These are phyloP conservation scores for Cephonodes hylas DNA, from an alignment of 2,888 invertebrate species.

Conservation along the genomic window DNA sequence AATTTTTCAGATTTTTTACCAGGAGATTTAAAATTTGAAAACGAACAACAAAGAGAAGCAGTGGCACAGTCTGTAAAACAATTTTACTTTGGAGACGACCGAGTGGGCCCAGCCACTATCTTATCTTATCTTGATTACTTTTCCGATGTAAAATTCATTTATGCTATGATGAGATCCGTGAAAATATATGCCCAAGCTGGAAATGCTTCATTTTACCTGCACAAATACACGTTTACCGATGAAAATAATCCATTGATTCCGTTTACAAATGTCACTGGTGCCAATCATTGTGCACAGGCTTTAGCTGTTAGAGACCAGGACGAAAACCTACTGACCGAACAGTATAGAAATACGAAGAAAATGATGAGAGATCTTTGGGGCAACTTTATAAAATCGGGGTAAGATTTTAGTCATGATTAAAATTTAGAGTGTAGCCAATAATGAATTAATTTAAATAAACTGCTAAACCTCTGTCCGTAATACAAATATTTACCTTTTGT, in stretches of 20 bases:
- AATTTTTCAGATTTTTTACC: conserved; percentile 39
- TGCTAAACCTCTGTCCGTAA: too few relatives aligned
- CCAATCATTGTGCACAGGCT: conserved; percentile 26
- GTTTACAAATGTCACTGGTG: conserved; percentile 15
- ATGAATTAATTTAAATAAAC: too few relatives aligned
- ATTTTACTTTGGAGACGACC: conserved; percentile 36
- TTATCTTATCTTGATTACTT: conserved; percentile 28
- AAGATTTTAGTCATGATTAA: conserved; percentile 16
- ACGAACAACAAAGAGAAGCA: conserved; percentile 25
- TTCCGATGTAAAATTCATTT: conserved; percentile 48
- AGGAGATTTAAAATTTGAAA: conserved; percentile 23
- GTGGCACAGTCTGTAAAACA: conserved; percentile 26
- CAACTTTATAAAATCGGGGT: conserved; percentile 37
- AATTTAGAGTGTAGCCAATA: too few relatives aligned
- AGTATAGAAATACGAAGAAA: conserved; percentile 27
- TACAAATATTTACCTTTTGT: too few relatives aligned
- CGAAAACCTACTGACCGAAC: conserved; percentile 18
- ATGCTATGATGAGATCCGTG: conserved; percentile 29
- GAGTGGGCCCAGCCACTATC: conserved; percentile 20
- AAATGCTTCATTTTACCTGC: conserved; percentile 31
- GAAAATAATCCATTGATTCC: conserved; percentile 22
- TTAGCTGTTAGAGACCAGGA: neutral
- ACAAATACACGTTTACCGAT: conserved; percentile 30
- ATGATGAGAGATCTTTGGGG: conserved; percentile 33
- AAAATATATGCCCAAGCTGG: conserved; percentile 30